These are phyloP conservation scores for Chrysocyon brachyurus DNA, from an alignment of 2,797 vertebrate species.

Conservation along the genomic window DNA sequence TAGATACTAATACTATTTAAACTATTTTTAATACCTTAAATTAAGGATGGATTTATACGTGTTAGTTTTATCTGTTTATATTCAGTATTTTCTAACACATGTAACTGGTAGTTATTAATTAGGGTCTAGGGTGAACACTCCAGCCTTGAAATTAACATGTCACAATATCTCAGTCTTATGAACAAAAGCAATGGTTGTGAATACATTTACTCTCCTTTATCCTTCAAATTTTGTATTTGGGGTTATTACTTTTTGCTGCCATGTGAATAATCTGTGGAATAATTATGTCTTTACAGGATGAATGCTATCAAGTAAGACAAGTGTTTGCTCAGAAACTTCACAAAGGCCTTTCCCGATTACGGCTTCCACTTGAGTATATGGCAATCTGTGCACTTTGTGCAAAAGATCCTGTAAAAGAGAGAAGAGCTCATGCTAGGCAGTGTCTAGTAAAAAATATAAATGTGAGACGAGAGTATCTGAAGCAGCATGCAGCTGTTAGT, in stretches of 20 bases:
- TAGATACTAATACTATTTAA: neutral
- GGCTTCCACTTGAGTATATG: conserved; percentile 98
- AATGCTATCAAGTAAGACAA: conserved; percentile 99
- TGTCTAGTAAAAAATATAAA: conserved; percentile 99
- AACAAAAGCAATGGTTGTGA: neutral
- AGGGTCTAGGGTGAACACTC: neutral
- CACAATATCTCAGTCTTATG: neutral
- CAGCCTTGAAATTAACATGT: neutral
- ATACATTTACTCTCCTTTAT: neutral
- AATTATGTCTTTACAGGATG: conserved; percentile 90
- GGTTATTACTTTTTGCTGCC: neutral
- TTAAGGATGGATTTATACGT: neutral
- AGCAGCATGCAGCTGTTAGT: conserved; percentile 97
- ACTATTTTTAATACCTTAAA: neutral
- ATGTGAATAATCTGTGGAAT: conserved; percentile 11
- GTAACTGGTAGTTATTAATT: neutral
- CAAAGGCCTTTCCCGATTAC: conserved; percentile 96
- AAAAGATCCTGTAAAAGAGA: conserved; percentile 98
- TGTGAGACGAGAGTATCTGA: conserved; percentile 97
- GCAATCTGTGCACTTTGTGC: conserved; percentile 98
- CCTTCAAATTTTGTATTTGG: neutral
- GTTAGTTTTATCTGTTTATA: neutral
- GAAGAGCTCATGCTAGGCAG: conserved; percentile 97
- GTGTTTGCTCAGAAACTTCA: conserved; percentile 99
- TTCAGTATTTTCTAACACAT: neutral